These are phyloP conservation scores for Pachliopta kotzebuea DNA, from an alignment of 2,888 invertebrate species.

Conservation along the genomic window DNA sequence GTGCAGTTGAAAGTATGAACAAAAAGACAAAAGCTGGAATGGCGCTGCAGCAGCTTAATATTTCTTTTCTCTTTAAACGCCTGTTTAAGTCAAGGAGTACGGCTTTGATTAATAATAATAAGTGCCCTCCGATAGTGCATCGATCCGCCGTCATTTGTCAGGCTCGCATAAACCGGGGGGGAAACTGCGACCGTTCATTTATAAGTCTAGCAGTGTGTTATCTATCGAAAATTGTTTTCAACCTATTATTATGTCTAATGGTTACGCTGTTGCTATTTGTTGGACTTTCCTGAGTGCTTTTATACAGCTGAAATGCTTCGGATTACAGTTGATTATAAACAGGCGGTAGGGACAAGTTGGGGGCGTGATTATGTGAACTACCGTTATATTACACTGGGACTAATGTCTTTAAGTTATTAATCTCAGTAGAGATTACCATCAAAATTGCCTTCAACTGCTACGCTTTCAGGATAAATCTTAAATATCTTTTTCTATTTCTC, in stretches of 20 bases:
- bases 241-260: conserved; percentile 25
- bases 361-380: too few relatives aligned
- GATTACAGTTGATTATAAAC: too few relatives aligned
- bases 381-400: too few relatives aligned
- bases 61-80: conserved; percentile 26
- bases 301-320: background rate
- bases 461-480: too few relatives aligned
- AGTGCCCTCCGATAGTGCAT: conserved; percentile 35
- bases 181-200: conserved; percentile 15
- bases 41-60: conserved; percentile 21
- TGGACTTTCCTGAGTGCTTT: conserved; percentile 4
- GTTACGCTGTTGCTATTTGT: conserved; percentile 8
- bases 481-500: too few relatives aligned
- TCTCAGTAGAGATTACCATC: too few relatives aligned
- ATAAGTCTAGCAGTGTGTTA: conserved; percentile 15
- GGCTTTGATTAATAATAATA: conserved; percentile 38
- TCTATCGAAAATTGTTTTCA: conserved; percentile 28
- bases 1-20: conserved; percentile 17
- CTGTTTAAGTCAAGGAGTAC: conserved; percentile 26
- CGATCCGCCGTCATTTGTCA: conserved; percentile 49
- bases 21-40: conserved; percentile 19
- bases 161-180: conserved; percentile 32
- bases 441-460: too few relatives aligned
- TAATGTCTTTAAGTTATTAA: too few relatives aligned
- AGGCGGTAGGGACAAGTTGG: too few relatives aligned